Evolutionary conservation across 2,113 vertebrate genomes (phyloP).

Genomic region (Diphyllodes magnificus): DNA sequence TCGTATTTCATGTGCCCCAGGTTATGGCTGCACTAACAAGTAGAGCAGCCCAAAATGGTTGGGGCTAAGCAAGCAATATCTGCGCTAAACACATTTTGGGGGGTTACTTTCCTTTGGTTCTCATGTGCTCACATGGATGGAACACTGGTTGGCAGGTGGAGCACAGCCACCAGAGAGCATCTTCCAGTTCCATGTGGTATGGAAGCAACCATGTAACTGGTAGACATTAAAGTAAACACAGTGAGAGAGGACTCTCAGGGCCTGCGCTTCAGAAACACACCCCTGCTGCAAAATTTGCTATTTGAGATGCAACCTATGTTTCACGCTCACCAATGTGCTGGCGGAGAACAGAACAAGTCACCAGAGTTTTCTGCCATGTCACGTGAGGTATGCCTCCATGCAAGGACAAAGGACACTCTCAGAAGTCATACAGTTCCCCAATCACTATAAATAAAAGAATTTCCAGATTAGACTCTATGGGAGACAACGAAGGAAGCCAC

Average conservation of each 20-base stretch:
- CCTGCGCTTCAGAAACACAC: not conserved
- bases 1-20: not conserved
- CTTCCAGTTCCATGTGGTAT: not conserved
- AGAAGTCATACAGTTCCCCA: not conserved
- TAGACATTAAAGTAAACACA: not conserved
- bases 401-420: not conserved
- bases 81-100: accelerated
- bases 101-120: not conserved
- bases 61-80: accelerated
- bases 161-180: not conserved
- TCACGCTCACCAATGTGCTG: not conserved
- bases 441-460: not conserved
- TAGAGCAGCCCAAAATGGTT: not conserved
- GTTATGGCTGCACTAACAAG: not conserved
- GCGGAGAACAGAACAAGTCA: not conserved
- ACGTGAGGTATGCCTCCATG: not conserved
- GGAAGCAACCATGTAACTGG: not conserved
- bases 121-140: not conserved
- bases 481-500: not conserved
- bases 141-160: not conserved
- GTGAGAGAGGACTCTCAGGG: not conserved
- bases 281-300: not conserved
- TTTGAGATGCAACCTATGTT: not conserved
- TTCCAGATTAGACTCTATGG: not conserved
- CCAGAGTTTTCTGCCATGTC: not conserved